Conservation (phyloP, 2,113 vertebrate genomes). For the Scomber scombrus region DNA sequence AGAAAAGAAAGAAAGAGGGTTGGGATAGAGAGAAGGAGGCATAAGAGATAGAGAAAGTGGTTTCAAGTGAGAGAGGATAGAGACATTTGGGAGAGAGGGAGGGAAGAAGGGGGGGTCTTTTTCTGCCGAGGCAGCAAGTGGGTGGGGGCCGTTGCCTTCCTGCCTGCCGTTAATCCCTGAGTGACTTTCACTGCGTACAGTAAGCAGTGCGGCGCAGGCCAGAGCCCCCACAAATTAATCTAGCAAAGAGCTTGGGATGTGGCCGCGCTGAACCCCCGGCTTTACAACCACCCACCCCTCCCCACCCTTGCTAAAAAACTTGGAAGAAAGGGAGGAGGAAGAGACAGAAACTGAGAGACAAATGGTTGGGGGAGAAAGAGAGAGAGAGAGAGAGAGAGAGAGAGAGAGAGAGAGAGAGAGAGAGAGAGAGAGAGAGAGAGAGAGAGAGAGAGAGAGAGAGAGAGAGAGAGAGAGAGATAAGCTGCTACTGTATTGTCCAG, state of each 20-base stretch:
- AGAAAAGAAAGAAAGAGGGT: constrained; percentile 31
- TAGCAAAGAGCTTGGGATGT: constrained; percentile 80
- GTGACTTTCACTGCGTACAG: constrained; percentile 83
- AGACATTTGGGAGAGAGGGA: constrained; percentile 41
- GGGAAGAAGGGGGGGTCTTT: constrained; percentile 14
- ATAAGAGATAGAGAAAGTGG: constrained; percentile 58
- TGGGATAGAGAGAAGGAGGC: constrained; percentile 27
- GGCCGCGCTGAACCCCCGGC: constrained; percentile 50
- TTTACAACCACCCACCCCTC: constrained; percentile 34
- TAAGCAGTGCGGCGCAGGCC: constrained; percentile 67
- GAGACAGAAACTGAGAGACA: not conserved
- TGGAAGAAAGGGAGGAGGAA: constrained; percentile 14
- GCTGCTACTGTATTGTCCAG: constrained; percentile 56
- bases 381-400: not conserved
- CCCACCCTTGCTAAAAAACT: constrained; percentile 40
- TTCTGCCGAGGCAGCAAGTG: constrained; percentile 80
- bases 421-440: not conserved
- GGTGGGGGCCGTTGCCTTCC: constrained; percentile 60
- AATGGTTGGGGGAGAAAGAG: not conserved
- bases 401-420: not conserved
- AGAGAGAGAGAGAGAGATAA: constrained; percentile 46
- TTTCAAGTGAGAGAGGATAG: constrained; percentile 50
- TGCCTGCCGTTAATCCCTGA: constrained; percentile 81
- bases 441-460: not conserved
- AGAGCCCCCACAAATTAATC: constrained; percentile 81